Evolutionary conservation across 2,113 vertebrate species (phyloP), one percentile per base, ranked within the genome.

Genomic region (Numenius arquata): DNA sequence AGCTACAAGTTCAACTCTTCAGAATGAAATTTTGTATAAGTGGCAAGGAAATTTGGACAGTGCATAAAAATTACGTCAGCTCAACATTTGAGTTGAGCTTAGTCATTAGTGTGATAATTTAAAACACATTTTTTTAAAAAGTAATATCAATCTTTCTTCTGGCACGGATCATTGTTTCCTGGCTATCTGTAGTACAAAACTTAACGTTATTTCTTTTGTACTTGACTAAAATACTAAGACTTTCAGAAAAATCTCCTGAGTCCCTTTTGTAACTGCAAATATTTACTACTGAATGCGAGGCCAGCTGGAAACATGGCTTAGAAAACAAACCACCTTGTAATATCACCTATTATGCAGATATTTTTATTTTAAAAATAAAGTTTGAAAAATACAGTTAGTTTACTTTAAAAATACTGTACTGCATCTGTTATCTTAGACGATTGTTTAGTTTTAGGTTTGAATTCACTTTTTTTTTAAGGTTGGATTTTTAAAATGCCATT

Each of bases 131-230:
- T 58, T 92, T 83, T 62, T 48, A 58, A 92, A 88, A 90, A 88
- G 88, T 29, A 89, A 50, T 88, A 52, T 38, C 56, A 79, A 74
- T 95, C 94, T 73, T 89, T 95, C 82, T 94, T 70, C 90, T 96
- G 95, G 85, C 87, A 85, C 76, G 68, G 74, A 67, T 68, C 36
- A 36, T 14, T 81, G 68, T 86, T 85, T 78, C 85, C 73, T 95
- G 78, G 87, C 78, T 94, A 30, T 62, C 92, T 94, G 77, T 77
- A 71, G n/a, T 43, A 40, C 14, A 68, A 41, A 94, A 81, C 45
- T 95, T 78, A 34, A 65, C 40, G 3, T 40, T 67, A 56, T 32
- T 93, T 85, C 65, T 85, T 85, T 91, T 67, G 86, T 32, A 75
- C 63, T 95, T 95, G 90, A 88, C 75, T 86, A 50, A 89, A 89